phyloP scores from a whole-genome alignment of 2,888 invertebrate species.

The Ernsta delagoae region DNA sequence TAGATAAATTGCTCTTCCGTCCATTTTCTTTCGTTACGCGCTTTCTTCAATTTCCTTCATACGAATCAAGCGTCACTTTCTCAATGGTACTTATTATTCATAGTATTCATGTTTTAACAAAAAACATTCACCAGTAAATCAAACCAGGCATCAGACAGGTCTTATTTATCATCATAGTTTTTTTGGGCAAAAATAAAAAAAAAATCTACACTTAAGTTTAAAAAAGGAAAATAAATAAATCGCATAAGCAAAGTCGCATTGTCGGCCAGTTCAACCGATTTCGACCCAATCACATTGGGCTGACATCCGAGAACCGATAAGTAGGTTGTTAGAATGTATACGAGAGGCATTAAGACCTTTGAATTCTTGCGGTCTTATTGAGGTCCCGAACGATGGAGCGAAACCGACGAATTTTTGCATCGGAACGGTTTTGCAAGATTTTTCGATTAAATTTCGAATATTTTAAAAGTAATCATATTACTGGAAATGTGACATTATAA shows the following conservation, averaged over 20 bases:
- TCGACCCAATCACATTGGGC: not conserved
- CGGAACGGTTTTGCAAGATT: not conserved
- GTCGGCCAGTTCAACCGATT: not conserved
- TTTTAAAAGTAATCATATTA: not conserved
- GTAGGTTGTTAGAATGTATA: slow-evolving; percentile 35
- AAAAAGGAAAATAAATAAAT: too few relatives aligned
- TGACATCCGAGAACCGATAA: slow-evolving; percentile 31
- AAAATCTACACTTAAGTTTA: too few relatives aligned
- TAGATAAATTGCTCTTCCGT: too few relatives aligned
- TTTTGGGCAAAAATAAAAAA: too few relatives aligned
- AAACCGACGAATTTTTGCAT: not conserved
- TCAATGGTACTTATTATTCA: too few relatives aligned
- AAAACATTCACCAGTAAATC: too few relatives aligned
- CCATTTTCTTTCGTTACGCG: too few relatives aligned
- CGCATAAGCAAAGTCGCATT: slow-evolving; percentile 2
- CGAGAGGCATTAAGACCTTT: slow-evolving; percentile 33
- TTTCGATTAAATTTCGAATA: not conserved
- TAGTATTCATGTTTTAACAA: too few relatives aligned
- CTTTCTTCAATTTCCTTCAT: too few relatives aligned
- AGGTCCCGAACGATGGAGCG: slow-evolving; percentile 14
- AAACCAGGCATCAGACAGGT: too few relatives aligned
- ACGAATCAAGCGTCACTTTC: too few relatives aligned
- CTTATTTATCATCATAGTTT: too few relatives aligned
- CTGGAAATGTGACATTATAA: not conserved
- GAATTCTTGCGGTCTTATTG: slow-evolving; percentile 34